A percentile compares a stretch with the other conserved stretches of the same genome.
Conservation (phyloP, 2,113 vertebrate species). For the Misgurnus anguillicaudatus region DNA sequence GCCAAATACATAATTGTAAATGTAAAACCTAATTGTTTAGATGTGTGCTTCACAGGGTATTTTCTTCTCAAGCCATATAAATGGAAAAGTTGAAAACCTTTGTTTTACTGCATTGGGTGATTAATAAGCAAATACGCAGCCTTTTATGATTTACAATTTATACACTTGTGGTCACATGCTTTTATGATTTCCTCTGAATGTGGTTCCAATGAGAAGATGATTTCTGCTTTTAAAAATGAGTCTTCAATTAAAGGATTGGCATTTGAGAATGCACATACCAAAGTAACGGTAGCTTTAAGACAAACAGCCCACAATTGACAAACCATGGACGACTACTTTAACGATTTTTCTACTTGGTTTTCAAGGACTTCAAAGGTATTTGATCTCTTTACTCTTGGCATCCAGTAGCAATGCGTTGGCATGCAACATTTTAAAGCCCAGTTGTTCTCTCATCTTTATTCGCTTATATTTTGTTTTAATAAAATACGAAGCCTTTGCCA, state of each 20-base stretch:
- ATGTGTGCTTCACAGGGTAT: too few species aligned
- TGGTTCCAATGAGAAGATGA: too few species aligned
- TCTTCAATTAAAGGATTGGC: not conserved
- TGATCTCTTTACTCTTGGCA: constrained; percentile 67
- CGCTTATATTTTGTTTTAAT: constrained; percentile 65
- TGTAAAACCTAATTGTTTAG: too few species aligned
- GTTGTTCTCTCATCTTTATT: constrained; percentile 66
- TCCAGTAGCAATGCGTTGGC: constrained; percentile 65
- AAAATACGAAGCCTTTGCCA: constrained; percentile 68
- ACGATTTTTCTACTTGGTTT: constrained; percentile 63
- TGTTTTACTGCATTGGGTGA: too few species aligned
- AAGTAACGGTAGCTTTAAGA: constrained; percentile 40
- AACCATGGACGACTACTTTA: constrained; percentile 58
- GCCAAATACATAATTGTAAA: too few species aligned
- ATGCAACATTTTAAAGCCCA: constrained; percentile 63
- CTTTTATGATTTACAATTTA: too few species aligned
- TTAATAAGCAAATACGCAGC: too few species aligned
- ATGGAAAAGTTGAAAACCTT: too few species aligned
- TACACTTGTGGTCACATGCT: too few species aligned
- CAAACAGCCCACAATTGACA: constrained; percentile 59
- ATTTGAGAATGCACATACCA: not conserved
- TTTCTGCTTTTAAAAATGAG: not conserved
- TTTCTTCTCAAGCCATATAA: too few species aligned
- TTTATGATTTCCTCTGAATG: too few species aligned
- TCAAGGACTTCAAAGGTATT: constrained; percentile 69